Evolutionary conservation across 2,888 invertebrate species (phyloP).

Genomic region (Heterodera filipjevi): DNA sequence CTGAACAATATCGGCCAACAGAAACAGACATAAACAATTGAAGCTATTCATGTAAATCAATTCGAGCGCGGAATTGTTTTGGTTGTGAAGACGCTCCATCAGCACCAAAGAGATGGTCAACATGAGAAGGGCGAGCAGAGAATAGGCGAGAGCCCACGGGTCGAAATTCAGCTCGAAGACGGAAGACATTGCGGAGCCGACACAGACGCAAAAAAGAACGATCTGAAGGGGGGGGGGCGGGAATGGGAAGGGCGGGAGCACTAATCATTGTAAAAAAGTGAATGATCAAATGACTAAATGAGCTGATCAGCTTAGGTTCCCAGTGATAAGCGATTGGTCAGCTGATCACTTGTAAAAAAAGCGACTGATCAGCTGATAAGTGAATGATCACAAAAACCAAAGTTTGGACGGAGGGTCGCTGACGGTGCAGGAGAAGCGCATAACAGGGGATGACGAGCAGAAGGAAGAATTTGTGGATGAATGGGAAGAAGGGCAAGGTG

Average conservation of each 20-base stretch:
- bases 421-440: slow-evolving; percentile 29
- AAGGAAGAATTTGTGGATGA: slow-evolving; percentile 67
- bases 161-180: slow-evolving; percentile 57
- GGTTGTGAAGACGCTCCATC: slow-evolving; percentile 45
- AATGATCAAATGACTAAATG: too few species aligned
- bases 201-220: slow-evolving; percentile 34
- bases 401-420: slow-evolving; percentile 33
- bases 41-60: slow-evolving; percentile 59
- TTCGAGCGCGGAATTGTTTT: slow-evolving; percentile 47
- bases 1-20: slow-evolving; percentile 59
- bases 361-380: not conserved
- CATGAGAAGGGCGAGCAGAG: slow-evolving; percentile 48
- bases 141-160: slow-evolving; percentile 57
- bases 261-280: too few species aligned
- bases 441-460: slow-evolving; percentile 38
- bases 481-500: slow-evolving; percentile 70
- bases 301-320: not conserved
- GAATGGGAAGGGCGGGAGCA: too few species aligned
- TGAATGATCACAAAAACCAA: slow-evolving; percentile 15
- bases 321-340: too few species aligned
- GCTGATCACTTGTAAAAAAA: too few species aligned
- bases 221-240: not conserved
- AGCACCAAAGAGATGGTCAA: slow-evolving; percentile 41
- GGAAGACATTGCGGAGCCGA: slow-evolving; percentile 50
- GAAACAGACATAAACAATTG: slow-evolving; percentile 60